Percentiles rank a stretch among this genome's conserved stretches.
These are phyloP conservation scores for Globodera ellingtonae DNA, from an alignment of 1,140 invertebrate species.

Conservation along the genomic window DNA sequence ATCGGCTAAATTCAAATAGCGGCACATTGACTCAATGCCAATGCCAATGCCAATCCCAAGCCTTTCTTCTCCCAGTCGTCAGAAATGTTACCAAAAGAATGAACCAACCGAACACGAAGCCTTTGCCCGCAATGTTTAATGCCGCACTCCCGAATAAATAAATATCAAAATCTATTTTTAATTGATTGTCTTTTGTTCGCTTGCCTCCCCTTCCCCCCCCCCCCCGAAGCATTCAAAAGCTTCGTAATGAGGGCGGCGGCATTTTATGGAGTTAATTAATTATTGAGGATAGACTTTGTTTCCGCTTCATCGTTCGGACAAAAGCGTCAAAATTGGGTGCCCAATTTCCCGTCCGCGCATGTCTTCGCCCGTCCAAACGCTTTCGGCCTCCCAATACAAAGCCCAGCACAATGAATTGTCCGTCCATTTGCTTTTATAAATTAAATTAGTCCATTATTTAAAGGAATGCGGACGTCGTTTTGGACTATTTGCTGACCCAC, in stretches of 20 bases:
- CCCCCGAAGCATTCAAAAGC: background rate
- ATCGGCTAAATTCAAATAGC: background rate
- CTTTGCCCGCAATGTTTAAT: no score
- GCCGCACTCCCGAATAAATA: no score
- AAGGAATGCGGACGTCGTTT: slow-evolving; percentile 46
- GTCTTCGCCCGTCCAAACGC: slow-evolving; percentile 27
- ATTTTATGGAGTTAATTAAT: background rate
- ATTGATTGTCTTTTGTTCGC: no score
- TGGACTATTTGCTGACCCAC: slow-evolving; percentile 48
- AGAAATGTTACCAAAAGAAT: background rate
- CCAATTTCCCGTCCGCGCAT: slow-evolving; percentile 25
- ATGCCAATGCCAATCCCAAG: background rate
- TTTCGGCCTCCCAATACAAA: slow-evolving; percentile 28
- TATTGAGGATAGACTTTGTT: background rate
- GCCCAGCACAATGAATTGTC: slow-evolving; percentile 27
- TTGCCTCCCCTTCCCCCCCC: no score
- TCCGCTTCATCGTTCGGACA: background rate
- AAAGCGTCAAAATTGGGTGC: slow-evolving; percentile 25
- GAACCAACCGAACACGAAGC: no score
- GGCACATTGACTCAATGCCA: background rate
- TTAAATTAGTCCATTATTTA: background rate
- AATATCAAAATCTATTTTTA: no score
- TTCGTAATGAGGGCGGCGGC: no score
- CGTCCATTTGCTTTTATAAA: background rate
- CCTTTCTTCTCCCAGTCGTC: background rate